These are phyloP conservation scores for Zaprionus capensis DNA, from an alignment of 1,140 invertebrate genomes.

Conservation along the genomic window DNA sequence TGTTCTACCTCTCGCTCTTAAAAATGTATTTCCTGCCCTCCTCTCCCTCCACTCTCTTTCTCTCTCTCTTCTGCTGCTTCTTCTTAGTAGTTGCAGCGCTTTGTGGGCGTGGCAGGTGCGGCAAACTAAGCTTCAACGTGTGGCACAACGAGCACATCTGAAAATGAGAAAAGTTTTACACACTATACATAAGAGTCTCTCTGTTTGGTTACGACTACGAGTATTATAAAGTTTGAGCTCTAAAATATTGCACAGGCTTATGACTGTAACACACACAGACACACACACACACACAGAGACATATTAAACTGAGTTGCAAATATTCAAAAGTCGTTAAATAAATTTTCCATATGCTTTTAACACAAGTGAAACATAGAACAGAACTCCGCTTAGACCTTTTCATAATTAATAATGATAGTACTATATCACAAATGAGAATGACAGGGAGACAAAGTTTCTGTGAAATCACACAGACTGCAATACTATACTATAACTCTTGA, in stretches of 20 bases:
- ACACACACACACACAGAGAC: background rate
- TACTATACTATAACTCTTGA: too few species aligned
- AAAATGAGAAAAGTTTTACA: constrained; percentile 67
- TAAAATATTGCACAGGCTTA: constrained; percentile 14
- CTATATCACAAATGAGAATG: background rate
- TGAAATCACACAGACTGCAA: background rate
- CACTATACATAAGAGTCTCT: constrained; percentile 21
- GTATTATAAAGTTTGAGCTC: constrained; percentile 5
- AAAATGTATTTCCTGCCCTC: background rate
- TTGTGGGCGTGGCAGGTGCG: constrained; percentile 64
- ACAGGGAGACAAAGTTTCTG: background rate
- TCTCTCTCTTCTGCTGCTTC: constrained; percentile 6
- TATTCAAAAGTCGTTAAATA: constrained; percentile 8
- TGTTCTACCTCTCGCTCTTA: constrained; percentile 19
- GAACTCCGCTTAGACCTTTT: background rate
- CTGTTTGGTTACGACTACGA: background rate
- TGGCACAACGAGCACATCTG: constrained; percentile 67
- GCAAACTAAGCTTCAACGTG: constrained; percentile 48
- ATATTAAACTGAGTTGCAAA: background rate
- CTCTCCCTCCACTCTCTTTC: constrained; percentile 5
- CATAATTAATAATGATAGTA: background rate
- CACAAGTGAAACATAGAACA: constrained; percentile 8
- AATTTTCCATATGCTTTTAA: background rate
- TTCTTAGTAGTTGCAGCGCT: constrained; percentile 29
- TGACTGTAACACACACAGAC: background rate